Evolutionary conservation across 2,797 vertebrate species (phyloP), one percentile per base, ranked within the genome.

Genomic region (Podarcis lilfordi): DNA sequence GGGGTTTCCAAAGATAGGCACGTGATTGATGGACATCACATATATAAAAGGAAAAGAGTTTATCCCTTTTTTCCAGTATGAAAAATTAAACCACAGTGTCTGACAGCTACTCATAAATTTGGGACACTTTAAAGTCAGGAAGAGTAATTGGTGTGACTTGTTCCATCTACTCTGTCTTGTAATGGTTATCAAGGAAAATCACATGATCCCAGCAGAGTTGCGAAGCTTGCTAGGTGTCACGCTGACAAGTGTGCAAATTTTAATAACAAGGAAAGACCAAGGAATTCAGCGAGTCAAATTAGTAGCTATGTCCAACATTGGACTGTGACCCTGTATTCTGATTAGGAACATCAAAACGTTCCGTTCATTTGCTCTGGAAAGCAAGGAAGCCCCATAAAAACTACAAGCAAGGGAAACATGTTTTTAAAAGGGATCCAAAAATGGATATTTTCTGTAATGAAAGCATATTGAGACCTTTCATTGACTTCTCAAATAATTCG

Each of bases 281-380:
- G 78, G 0, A 0, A 40, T 76, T 35, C 80, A 86, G 64, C 27
- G n/a, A 75, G 11, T n/a, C 61, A 85, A 25, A 75, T 85, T 23
- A 87, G 69, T n/a, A 92, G 79, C 83, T 71, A 72, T 80, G 85
- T 91, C 75, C 74, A 29, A 66, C 5, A 19, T 32, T 0, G 0
- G 74, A 81, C 85, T 43, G 5, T 0, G 10, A 45, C n/a, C 76
- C 0, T 3, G 17, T 59, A 64, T 40, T 0, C 19, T 86, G 89
- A 93, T 93, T 84, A 94, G 29, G 90, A 91, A 32, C 78, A 86
- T 69, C 77, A 80, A 80, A 83, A 77, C 8, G 13, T 71, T 84
- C 74, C 10, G 84, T 71, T 92, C 85, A 80, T 84, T 82, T 50
- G 15, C 27, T 72, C 80, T 92, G n/a, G 45, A 19, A 43, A 87